Percentiles rank a stretch among this genome's conserved stretches.
These are phyloP conservation scores for Ariopsis seemanni DNA, from an alignment of 2,113 vertebrate genomes.

Conservation along the genomic window DNA sequence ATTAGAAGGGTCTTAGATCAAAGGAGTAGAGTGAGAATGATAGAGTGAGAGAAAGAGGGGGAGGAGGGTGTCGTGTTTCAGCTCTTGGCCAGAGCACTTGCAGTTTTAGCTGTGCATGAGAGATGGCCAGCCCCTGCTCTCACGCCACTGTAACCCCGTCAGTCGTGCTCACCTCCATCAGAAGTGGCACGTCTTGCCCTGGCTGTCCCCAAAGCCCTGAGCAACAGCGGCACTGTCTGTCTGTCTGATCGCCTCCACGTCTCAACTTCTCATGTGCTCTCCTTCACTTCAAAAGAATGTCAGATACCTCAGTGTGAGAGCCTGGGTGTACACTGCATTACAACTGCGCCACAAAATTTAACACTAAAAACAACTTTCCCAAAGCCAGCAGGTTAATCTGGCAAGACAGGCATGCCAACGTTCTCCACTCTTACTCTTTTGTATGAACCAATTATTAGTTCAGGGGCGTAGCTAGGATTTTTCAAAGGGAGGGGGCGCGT, in stretches of 20 bases:
- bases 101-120: constrained; percentile 73
- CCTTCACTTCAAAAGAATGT: neutral
- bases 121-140: constrained; percentile 69
- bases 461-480: too few species aligned
- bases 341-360: neutral
- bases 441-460: neutral
- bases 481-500: too few species aligned
- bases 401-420: neutral
- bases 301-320: neutral
- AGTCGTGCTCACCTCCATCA: constrained; percentile 28
- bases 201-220: constrained; percentile 17
- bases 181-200: constrained; percentile 31
- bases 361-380: neutral
- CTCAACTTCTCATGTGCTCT: constrained; percentile 6
- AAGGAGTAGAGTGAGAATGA: constrained; percentile 47
- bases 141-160: constrained; percentile 66
- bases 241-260: constrained; percentile 8
- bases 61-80: constrained; percentile 65
- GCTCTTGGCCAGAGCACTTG: constrained; percentile 64
- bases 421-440: neutral
- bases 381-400: neutral
- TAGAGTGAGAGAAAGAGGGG: constrained; percentile 30
- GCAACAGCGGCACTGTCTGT: neutral
- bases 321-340: neutral
- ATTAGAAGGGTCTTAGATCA: constrained; percentile 29